Evolutionary conservation across 2,113 vertebrate genomes (phyloP).

Genomic region (Thalassoma bifasciatum): DNA sequence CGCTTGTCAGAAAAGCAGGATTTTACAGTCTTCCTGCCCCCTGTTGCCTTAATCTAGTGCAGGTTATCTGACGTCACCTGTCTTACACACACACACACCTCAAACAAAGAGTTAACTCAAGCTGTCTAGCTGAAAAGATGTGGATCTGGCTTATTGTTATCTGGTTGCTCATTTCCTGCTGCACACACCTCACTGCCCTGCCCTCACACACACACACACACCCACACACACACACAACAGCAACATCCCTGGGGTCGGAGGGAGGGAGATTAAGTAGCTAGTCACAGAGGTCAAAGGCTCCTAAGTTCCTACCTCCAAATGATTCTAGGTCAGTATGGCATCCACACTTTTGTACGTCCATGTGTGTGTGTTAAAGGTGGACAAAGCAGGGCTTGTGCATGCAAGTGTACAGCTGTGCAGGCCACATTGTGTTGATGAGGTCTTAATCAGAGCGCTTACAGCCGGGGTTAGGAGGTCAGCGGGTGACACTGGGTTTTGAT

Average conservation of each 20-base stretch:
- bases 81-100: constrained; percentile 19
- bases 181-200: constrained; percentile 77
- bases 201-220: constrained; percentile 49
- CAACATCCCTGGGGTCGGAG: constrained; percentile 26
- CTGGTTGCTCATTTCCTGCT: constrained; percentile 83
- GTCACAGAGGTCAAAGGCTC: constrained; percentile 70
- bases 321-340: constrained; percentile 57
- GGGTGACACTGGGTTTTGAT: constrained; percentile 75
- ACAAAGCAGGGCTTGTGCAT: constrained; percentile 71
- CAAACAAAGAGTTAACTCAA: constrained; percentile 40
- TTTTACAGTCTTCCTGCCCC: constrained; percentile 64
- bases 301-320: constrained; percentile 48
- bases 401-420: constrained; percentile 62
- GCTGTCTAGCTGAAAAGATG: constrained; percentile 70
- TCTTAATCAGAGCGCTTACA: constrained; percentile 82
- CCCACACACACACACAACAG: constrained; percentile 34
- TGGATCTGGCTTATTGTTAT: constrained; percentile 73
- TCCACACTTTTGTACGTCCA: constrained; percentile 30
- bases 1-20: constrained; percentile 49
- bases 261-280: constrained; percentile 70
- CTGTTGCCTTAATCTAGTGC: constrained; percentile 43
- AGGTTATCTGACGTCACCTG: constrained; percentile 40
- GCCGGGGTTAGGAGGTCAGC: constrained; percentile 73
- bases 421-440: constrained; percentile 70
- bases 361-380: constrained; percentile 44